Conservation (phyloP, 2,113 vertebrate species). For the Petrocephalus microphthalmus region DNA sequence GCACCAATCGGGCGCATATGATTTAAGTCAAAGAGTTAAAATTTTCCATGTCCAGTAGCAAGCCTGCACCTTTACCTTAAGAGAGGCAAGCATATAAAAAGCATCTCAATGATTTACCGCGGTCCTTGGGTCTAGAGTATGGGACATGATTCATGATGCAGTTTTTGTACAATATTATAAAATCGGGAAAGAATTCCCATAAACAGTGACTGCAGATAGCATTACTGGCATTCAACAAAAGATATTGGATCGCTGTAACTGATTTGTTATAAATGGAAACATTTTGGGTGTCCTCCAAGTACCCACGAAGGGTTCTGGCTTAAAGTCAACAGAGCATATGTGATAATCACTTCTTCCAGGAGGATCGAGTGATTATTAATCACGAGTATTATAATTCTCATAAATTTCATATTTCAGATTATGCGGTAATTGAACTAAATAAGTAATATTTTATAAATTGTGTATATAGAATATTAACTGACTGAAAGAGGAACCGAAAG, state of each 20-base stretch:
- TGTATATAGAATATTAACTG: background rate
- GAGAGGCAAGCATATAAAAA: background rate
- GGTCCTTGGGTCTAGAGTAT: background rate
- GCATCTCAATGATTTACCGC: background rate
- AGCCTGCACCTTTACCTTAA: background rate
- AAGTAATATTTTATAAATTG: background rate
- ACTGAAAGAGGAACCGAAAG: background rate
- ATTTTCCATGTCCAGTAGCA: background rate
- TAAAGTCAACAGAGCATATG: background rate
- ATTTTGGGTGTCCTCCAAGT: conserved; percentile 1
- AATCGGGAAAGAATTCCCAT: background rate
- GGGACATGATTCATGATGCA: background rate
- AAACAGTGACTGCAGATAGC: background rate
- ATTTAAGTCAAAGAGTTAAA: background rate
- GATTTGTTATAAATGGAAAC: conserved; percentile 1
- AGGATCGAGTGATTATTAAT: background rate
- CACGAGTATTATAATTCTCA: background rate
- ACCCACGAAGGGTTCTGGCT: background rate
- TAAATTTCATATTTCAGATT: background rate
- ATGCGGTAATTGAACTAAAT: background rate
- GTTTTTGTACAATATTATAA: background rate
- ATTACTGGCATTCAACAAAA: background rate
- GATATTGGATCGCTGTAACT: background rate
- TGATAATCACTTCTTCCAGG: background rate
- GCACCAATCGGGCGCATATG: background rate